Evolutionary conservation across 2,888 invertebrate genomes (phyloP).

Genomic region (Drosophila borealis): DNA sequence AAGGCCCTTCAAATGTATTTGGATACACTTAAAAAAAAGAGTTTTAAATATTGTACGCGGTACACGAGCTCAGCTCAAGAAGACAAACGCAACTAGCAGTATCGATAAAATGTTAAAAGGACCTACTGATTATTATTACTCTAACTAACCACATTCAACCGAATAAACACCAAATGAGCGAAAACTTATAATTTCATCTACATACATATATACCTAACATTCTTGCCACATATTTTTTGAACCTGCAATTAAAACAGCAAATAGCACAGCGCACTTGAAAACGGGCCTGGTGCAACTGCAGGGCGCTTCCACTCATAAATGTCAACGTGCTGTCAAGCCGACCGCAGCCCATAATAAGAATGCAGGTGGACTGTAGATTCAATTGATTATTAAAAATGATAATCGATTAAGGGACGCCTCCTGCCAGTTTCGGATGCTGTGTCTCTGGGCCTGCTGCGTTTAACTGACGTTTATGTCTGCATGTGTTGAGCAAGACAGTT

Average conservation of each 20-base stretch:
- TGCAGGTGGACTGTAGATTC: constrained; percentile 49
- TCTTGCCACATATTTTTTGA: constrained; percentile 9
- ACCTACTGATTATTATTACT: not conserved
- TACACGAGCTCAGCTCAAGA: no score
- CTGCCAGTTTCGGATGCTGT: constrained; percentile 34
- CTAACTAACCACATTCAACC: not conserved
- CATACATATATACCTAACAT: constrained; percentile 32
- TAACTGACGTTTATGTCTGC: constrained; percentile 84
- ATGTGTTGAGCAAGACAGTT: constrained; percentile 84
- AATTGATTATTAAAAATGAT: constrained; percentile 85
- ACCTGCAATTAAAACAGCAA: constrained; percentile 69
- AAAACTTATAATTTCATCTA: constrained; percentile 19
- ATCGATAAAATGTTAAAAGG: no score
- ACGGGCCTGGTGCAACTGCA: constrained; percentile 17
- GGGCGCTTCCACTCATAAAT: constrained; percentile 69
- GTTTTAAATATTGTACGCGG: no score
- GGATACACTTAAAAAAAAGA: not conserved
- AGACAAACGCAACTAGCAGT: not conserved
- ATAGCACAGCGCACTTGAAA: constrained; percentile 22
- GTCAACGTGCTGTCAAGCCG: constrained; percentile 59
- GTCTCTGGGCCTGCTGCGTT: constrained; percentile 48
- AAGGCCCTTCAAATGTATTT: not conserved
- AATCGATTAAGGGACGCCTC: constrained; percentile 83
- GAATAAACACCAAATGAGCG: not conserved
- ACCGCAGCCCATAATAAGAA: constrained; percentile 54